phyloP scores from a whole-genome alignment of 1,140 invertebrate genomes.

The Cylas formicarius region DNA sequence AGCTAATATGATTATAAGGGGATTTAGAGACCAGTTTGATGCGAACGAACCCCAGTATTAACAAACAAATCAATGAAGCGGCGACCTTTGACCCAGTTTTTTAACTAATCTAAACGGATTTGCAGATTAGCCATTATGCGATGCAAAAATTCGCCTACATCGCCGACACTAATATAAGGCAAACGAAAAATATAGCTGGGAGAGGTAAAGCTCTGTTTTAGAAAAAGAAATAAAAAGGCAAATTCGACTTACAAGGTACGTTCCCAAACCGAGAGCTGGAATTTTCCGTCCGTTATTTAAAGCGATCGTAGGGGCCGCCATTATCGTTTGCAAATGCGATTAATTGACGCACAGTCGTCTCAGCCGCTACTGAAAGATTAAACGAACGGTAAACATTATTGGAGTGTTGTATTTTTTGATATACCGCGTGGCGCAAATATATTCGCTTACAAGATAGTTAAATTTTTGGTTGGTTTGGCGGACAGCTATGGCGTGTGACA shows the following conservation, averaged over 20 bases:
- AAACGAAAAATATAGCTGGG: neutral
- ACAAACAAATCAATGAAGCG: neutral
- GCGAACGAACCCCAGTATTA: constrained; percentile 1
- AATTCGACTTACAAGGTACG: constrained; percentile 60
- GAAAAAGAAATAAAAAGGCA: neutral
- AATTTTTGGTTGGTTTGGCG: too few species aligned
- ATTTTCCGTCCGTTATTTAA: constrained; percentile 59
- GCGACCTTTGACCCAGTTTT: neutral
- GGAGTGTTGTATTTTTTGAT: too few species aligned
- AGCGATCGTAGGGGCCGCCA: constrained; percentile 45
- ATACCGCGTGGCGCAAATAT: too few species aligned
- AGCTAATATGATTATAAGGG: constrained; percentile 19
- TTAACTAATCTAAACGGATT: constrained; percentile 1
- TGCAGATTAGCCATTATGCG: constrained; percentile 1
- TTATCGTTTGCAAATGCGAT: neutral
- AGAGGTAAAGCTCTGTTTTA: neutral
- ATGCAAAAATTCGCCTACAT: constrained; percentile 4
- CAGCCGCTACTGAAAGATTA: neutral
- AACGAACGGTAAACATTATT: too few species aligned
- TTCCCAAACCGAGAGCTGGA: constrained; percentile 67
- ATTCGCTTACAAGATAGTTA: too few species aligned
- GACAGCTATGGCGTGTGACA: too few species aligned
- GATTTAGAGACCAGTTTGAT: constrained; percentile 20
- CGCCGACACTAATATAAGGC: constrained; percentile 1
- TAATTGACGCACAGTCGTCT: neutral